A percentile compares a stretch with the other conserved stretches of the same genome.
These are phyloP conservation scores for Nymphalis urticae DNA, from an alignment of 2,888 invertebrate genomes.

Conservation along the genomic window DNA sequence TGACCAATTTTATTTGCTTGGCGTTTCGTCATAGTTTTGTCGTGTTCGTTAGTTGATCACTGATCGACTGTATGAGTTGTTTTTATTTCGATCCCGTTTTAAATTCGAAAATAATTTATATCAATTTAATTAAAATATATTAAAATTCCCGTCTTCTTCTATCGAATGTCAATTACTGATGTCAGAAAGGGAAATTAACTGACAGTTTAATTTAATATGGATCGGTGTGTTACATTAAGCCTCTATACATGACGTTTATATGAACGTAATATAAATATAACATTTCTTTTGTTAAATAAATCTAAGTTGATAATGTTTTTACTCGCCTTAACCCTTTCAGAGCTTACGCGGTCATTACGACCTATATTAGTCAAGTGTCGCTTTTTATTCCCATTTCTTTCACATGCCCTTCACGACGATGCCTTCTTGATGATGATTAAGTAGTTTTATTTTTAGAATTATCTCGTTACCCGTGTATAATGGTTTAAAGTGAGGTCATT, in stretches of 20 bases:
- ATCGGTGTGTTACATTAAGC: too few relatives aligned
- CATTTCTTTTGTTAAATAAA: not conserved
- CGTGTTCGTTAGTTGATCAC: too few relatives aligned
- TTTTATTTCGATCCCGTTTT: too few relatives aligned
- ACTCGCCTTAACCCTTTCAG: constrained; percentile 30
- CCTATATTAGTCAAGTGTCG: constrained; percentile 46
- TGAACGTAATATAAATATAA: too few relatives aligned
- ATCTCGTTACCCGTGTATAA: constrained; percentile 31
- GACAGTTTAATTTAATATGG: too few relatives aligned
- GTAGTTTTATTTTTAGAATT: constrained; percentile 37
- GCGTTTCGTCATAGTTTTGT: too few relatives aligned
- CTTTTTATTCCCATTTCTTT: constrained; percentile 41
- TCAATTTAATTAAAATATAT: too few relatives aligned
- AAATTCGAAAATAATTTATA: too few relatives aligned
- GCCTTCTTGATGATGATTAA: constrained; percentile 46
- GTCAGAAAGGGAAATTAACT: too few relatives aligned
- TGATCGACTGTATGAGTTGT: too few relatives aligned
- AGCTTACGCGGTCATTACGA: constrained; percentile 44
- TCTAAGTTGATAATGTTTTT: not conserved
- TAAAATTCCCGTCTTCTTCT: not conserved
- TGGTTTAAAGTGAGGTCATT: constrained; percentile 27
- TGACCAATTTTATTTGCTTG: too few relatives aligned
- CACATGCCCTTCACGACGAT: constrained; percentile 36
- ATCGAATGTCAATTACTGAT: not conserved
- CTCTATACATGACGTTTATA: too few relatives aligned